Conservation (phyloP, 2,888 invertebrate genomes). For the Herminia tarsipennalis region DNA sequence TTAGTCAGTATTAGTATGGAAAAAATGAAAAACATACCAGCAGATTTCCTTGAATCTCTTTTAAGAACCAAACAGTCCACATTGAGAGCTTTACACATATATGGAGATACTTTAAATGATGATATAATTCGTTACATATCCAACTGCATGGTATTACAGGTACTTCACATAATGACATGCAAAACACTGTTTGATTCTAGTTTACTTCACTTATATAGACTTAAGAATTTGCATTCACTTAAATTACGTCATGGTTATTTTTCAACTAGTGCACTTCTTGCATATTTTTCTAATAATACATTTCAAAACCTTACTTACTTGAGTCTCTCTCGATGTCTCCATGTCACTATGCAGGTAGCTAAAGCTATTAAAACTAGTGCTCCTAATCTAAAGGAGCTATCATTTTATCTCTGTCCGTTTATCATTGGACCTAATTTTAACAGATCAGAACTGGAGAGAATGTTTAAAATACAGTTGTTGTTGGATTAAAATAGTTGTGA, state of each 20-base stretch:
- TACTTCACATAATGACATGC: constrained; percentile 82
- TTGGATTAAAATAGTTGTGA: constrained; percentile 69
- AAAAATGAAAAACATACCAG: constrained; percentile 84
- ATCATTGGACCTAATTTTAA: constrained; percentile 78
- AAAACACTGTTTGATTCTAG: constrained; percentile 83
- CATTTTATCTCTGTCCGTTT: constrained; percentile 82
- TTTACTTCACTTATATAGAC: constrained; percentile 73
- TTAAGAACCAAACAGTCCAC: constrained; percentile 72
- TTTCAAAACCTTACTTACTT: constrained; percentile 78
- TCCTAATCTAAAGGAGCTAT: constrained; percentile 78
- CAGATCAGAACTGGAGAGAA: constrained; percentile 76
- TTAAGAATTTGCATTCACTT: constrained; percentile 77
- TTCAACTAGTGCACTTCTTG: constrained; percentile 77
- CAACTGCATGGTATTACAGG: constrained; percentile 72
- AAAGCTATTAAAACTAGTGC: constrained; percentile 79
- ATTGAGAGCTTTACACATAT: constrained; percentile 76
- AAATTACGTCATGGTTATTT: constrained; percentile 83
- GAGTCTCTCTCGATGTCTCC: constrained; percentile 79
- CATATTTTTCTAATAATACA: constrained; percentile 79
- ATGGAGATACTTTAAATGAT: constrained; percentile 82
- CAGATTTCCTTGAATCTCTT: constrained; percentile 78
- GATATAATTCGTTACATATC: constrained; percentile 77
- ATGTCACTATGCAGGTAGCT: constrained; percentile 81
- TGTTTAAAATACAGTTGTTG: constrained; percentile 80
- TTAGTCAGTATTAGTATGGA: constrained; percentile 83